A percentile compares a stretch with the other conserved stretches of the same genome.
Conservation (phyloP, 2,888 invertebrate genomes). For the Gymnoscelis rufifasciata region DNA sequence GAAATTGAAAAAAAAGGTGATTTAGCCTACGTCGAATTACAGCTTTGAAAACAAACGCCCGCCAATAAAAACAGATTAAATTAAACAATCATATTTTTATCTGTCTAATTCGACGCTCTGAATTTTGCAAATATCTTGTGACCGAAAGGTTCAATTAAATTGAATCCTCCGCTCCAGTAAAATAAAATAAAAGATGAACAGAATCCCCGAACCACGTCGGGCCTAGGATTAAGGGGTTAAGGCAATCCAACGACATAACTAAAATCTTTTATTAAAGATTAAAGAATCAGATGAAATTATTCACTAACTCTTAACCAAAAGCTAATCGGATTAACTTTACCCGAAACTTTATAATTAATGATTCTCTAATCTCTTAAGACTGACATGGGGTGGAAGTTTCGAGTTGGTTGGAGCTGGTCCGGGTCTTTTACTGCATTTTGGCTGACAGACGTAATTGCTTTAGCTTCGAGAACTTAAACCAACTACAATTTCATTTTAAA, state of each 20-base stretch:
- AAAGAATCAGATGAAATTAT: slow-evolving; percentile 39
- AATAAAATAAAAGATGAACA: slow-evolving; percentile 36
- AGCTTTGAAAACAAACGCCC: too few relatives aligned
- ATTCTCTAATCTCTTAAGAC: slow-evolving; percentile 52
- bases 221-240: slow-evolving; percentile 32
- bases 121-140: slow-evolving; percentile 8
- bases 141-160: slow-evolving; percentile 27
- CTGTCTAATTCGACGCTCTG: not conserved
- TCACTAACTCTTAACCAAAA: slow-evolving; percentile 41
- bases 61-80: not conserved
- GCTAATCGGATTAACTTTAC: slow-evolving; percentile 50
- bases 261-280: slow-evolving; percentile 25
- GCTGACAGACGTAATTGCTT: too few relatives aligned
- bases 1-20: too few relatives aligned
- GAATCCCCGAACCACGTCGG: slow-evolving; percentile 35
- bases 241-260: slow-evolving; percentile 22
- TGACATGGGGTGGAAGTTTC: slow-evolving; percentile 46
- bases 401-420: slow-evolving; percentile 24
- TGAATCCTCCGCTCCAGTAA: slow-evolving; percentile 22
- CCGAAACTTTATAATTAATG: slow-evolving; percentile 60
- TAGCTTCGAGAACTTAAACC: not conserved
- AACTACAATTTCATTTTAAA: too few relatives aligned
- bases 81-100: slow-evolving; percentile 1
- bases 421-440: slow-evolving; percentile 12
- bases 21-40: too few relatives aligned